Conservation (phyloP, 2,888 invertebrate genomes). For the Cinara cedri region DNA sequence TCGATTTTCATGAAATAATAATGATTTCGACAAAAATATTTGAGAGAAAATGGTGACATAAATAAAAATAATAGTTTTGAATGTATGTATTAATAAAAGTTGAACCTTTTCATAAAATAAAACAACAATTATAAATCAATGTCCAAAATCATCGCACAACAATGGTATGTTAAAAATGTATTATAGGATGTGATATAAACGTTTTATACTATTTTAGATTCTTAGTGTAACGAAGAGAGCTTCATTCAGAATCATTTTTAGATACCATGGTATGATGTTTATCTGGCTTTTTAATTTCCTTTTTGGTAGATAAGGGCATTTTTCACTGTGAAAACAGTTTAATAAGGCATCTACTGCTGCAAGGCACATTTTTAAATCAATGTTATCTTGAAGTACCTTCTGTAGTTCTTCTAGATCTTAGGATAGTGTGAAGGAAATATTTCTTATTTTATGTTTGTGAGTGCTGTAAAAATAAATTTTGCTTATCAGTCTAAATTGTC, state of each 20-base stretch:
- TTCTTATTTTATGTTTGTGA: constrained; percentile 6
- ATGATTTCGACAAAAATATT: too few relatives aligned
- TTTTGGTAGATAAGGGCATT: neutral
- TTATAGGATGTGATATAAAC: neutral
- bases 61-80: neutral
- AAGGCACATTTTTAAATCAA: neutral
- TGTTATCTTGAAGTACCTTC: neutral
- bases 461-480: constrained; percentile 1
- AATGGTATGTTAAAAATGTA: neutral
- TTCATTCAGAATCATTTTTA: constrained; percentile 7
- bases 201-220: too few relatives aligned
- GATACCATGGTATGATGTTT: neutral
- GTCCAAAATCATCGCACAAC: neutral
- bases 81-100: constrained; percentile 2
- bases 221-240: too few relatives aligned
- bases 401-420: constrained; percentile 7
- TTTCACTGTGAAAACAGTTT: too few relatives aligned
- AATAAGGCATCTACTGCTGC: too few relatives aligned
- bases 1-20: too few relatives aligned
- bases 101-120: constrained; percentile 3
- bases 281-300: neutral
- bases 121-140: neutral
- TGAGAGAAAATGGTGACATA: too few relatives aligned
- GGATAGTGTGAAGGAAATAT: neutral
- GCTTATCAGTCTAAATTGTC: neutral